Conservation (phyloP, 92 coral and sea anemone species). For the Porites rus region DNA sequence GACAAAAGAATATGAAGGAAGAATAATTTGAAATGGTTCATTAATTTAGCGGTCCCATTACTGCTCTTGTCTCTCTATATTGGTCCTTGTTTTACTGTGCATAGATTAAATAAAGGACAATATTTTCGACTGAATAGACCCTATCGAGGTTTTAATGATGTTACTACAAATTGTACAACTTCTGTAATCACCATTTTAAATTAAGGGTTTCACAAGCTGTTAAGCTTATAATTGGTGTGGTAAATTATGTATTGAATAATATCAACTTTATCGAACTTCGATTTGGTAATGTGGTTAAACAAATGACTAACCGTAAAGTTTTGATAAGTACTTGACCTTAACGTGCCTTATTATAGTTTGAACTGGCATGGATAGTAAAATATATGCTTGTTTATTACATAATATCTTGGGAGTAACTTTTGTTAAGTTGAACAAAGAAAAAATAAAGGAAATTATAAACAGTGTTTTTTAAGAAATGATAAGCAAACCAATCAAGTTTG, state of each 20-base stretch:
- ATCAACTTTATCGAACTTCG: too few species aligned
- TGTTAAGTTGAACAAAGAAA: not conserved
- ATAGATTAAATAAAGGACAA: not conserved
- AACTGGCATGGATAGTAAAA: not conserved
- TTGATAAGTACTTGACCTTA: too few species aligned
- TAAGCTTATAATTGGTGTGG: not conserved
- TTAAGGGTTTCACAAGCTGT: not conserved
- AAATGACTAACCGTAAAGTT: too few species aligned
- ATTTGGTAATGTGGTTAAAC: too few species aligned
- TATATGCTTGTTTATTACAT: not conserved
- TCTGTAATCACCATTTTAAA: not conserved
- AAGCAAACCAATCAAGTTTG: constrained; percentile 1
- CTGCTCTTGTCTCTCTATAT: not conserved
- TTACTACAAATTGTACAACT: too few species aligned
- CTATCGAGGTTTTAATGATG: not conserved
- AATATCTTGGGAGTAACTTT: not conserved
- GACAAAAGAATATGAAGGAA: not conserved
- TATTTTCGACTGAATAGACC: not conserved
- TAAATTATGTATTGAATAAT: too few species aligned
- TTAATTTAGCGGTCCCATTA: not conserved
- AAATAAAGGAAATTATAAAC: not conserved
- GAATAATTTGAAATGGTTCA: not conserved
- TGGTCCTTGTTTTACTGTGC: not conserved
- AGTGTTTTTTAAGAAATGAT: not conserved
- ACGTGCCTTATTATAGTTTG: too few species aligned